phyloP scores from a whole-genome alignment of 2,113 vertebrate species.

The Genyomyrus donnyi region DNA sequence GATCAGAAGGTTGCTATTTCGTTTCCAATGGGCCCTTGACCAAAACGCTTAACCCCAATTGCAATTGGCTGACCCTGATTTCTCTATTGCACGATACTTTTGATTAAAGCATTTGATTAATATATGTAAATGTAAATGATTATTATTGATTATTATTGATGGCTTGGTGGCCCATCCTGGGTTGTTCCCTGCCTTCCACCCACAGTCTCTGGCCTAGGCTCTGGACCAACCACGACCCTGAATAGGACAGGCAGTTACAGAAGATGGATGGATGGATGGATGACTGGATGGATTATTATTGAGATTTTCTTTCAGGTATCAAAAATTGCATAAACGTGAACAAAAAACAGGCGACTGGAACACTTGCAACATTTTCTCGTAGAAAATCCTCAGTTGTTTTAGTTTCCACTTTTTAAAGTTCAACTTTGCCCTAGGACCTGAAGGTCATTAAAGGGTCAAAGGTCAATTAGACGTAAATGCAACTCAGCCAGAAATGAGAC shows the following conservation, averaged over 20 bases:
- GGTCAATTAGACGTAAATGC: background rate
- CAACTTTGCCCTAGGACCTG: background rate
- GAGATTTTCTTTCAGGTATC: background rate
- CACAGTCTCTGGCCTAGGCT: background rate
- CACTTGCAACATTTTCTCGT: background rate
- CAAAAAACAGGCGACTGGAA: background rate
- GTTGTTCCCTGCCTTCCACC: background rate
- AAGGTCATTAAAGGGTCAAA: conserved; percentile 12
- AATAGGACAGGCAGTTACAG: background rate
- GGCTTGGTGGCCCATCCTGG: background rate
- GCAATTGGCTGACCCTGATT: background rate
- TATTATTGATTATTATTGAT: background rate
- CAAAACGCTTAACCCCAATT: background rate
- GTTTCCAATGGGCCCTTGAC: background rate
- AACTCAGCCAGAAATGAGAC: background rate
- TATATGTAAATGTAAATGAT: background rate
- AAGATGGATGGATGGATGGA: background rate
- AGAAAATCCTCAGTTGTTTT: background rate
- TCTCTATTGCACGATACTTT: background rate
- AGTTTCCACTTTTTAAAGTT: background rate
- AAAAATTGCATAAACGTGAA: background rate
- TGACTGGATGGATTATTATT: background rate
- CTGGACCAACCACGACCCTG: background rate
- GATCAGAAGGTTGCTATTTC: background rate
- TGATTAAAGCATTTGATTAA: background rate